phyloP scores from a whole-genome alignment of 2,888 invertebrate species.

The Mesochorus sp. region DNA sequence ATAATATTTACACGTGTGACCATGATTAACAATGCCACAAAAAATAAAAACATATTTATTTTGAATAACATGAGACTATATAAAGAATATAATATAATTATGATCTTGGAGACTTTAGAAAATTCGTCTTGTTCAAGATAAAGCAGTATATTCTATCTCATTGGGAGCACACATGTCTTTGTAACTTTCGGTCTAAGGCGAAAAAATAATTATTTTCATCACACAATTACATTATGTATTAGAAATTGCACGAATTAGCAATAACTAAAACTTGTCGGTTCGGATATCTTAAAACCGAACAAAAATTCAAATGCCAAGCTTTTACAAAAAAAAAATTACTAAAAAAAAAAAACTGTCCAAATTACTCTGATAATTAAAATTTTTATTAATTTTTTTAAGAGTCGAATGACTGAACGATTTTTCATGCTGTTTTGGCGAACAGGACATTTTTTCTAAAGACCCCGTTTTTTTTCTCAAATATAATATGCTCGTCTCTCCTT shows the following conservation, averaged over 20 bases:
- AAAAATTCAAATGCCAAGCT: neutral
- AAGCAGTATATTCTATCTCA: neutral
- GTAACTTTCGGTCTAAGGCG: neutral
- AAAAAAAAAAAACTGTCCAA: constrained; percentile 3
- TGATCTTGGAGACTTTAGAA: constrained; percentile 67
- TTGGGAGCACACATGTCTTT: neutral
- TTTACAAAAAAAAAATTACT: neutral
- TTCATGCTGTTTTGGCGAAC: constrained; percentile 32
- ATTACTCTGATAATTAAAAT: neutral
- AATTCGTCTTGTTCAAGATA: constrained; percentile 69
- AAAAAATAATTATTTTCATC: neutral
- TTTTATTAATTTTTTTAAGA: neutral
- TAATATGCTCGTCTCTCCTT: constrained; percentile 56
- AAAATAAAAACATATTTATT: constrained; percentile 78
- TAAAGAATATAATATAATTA: constrained; percentile 77
- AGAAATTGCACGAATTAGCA: neutral
- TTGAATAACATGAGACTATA: constrained; percentile 78
- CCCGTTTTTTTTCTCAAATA: no score
- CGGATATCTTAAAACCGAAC: no score
- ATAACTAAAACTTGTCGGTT: no score
- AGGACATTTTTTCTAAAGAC: constrained; percentile 48
- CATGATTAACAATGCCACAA: constrained; percentile 74
- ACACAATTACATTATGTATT: constrained; percentile 14
- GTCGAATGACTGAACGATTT: constrained; percentile 41
- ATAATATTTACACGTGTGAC: constrained; percentile 75